Evolutionary conservation across 2,113 vertebrate species (phyloP), one percentile per base, ranked within the genome.

Genomic region (Aix galericulata): DNA sequence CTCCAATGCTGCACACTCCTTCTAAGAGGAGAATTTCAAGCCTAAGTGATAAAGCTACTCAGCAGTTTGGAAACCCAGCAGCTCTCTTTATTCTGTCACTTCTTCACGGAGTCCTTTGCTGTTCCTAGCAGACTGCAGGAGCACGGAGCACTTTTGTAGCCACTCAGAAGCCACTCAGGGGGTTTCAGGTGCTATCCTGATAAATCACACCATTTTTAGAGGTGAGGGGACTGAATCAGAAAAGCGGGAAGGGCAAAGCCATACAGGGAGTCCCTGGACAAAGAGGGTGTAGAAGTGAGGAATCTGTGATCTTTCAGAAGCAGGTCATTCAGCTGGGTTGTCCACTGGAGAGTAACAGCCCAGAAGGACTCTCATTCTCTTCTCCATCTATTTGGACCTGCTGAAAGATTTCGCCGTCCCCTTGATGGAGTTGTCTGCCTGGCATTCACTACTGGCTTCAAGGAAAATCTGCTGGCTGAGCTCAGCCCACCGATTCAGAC

Each of bases 271-370:
- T 14, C 60, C 29, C 62, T n/a, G 52, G 38, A 25, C 15, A 18
- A 34, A 40, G 31, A 40, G 31, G 23, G 31, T 34, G n/a, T 25
- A 32, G 20, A 66, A 53, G 48, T 14, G 16, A 79, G 34, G 48
- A 53, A 36, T 40, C 27, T 32, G 29, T 20, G 36, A 42, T 26
- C 13, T 50, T 15, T 76, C 17, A 25, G 42, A 32, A 23, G n/a
- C 1, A 17, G 58, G 13, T 62, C 38, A 38, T 48, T 74, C 58
- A 36, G 22, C 38, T 82, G 64, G 55, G 42, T 52, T 9, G 5
- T n/a, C 11, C 40, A 53, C 15, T 0, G 0, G 55, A 76, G n/a
- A 75, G 15, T 34, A 53, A 34, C n/a, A 67, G 67, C 17, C 38
- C 79, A 58, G 34, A 60, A 87, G 10, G n/a, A 63, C 22, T 18